Base-by-base conservation (phyloP, 2,797 vertebrate genomes). In the Epinephelus awoara region DNA sequence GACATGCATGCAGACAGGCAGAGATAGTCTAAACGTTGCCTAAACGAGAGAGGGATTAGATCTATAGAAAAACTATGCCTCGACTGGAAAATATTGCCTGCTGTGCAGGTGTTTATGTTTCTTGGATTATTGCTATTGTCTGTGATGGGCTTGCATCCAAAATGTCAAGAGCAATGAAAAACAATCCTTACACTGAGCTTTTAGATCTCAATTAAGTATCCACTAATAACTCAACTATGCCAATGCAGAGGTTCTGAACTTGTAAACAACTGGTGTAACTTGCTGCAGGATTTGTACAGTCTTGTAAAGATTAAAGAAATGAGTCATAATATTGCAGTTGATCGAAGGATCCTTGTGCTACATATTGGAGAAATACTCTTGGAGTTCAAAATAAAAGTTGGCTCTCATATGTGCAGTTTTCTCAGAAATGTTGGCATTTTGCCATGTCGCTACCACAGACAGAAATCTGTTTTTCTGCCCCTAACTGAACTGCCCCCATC, bases 1-100 rank as follows among this genome's bases (percentile, higher is more conserved):
- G 82, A 80, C 83, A 69, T 58, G 66, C 67, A 83, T 3, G 54
- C 79, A 91, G 85, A 88, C 82, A 74, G 80, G 50, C 73, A 76
- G 29, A 66, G 78, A 61, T 44, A 51, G 78, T 59, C 27, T 82
- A 73, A 74, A 83, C 71, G 75, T 50, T 52, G 72, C 54, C 42
- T 47, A 58, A 67, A 85, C 44, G 51, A 80, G 58, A 72, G 55
- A 50, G 5, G 70, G 75, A 77, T 81, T 66, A 78, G 49, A 82
- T 77, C 75, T 79, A 85, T 72, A 77, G 82, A 83, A 72, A 61
- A 82, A 72, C 71, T 65, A 71, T 3, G 6, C 55, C 75, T 61
- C 4, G 13, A 71, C 63, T 69, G 66, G 70, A 85, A 67, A 51
- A 78, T 72, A 56, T 67, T 79, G 73, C 49, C 59, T 52, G 59